Evolutionary conservation across 2,113 vertebrate genomes (phyloP).

Genomic region (Lophotis ruficrista): DNA sequence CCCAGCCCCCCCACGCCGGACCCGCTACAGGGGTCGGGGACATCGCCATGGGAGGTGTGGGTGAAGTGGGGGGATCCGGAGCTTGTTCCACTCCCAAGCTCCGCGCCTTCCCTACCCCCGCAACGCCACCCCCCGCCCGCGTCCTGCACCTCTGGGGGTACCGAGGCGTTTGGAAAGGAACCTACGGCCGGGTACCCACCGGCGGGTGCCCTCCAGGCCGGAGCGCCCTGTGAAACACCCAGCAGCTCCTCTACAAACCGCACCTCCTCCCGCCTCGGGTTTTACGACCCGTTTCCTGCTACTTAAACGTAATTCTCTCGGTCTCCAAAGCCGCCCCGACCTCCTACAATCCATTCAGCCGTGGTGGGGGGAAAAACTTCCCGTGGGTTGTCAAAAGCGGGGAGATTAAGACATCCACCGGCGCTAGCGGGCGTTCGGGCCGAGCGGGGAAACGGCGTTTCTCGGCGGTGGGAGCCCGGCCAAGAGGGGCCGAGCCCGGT

Average conservation of each 20-base stretch:
- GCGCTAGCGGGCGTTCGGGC: background rate
- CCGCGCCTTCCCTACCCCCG: no score
- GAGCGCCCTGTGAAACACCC: background rate
- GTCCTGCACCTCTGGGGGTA: no score
- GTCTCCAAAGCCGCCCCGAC: background rate
- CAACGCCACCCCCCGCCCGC: no score
- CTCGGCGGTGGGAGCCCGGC: background rate
- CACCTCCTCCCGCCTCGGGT: background rate
- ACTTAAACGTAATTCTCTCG: background rate
- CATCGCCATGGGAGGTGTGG: no score
- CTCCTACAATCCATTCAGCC: background rate
- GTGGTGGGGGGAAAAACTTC: background rate
- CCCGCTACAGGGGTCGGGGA: no score
- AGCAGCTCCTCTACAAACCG: background rate
- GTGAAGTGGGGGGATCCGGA: no score
- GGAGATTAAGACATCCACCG: background rate
- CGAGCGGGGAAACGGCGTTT: background rate
- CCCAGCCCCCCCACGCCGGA: no score
- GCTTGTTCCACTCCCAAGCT: no score
- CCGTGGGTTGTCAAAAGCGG: background rate
- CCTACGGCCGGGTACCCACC: no score
- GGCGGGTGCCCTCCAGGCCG: no score
- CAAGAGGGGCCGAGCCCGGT: background rate
- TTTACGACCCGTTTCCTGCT: background rate
- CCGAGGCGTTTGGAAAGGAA: no score